Base-by-base conservation (phyloP, 2,797 vertebrate species). In the Octomys mimax region DNA sequence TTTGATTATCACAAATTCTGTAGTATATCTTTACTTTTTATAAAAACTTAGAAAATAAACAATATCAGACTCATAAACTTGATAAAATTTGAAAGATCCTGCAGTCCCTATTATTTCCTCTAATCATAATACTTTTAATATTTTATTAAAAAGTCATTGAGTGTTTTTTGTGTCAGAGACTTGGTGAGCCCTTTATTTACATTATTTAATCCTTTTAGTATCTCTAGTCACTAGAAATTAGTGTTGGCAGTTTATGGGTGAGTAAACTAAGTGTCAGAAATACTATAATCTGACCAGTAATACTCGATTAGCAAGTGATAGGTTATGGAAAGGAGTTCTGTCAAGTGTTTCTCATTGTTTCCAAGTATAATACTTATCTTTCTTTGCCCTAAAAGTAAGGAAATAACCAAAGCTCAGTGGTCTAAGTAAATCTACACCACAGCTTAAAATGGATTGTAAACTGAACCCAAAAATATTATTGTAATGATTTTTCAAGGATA, bases 1-100 rank as follows among this genome's bases (percentile, higher is more conserved):
- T 21, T 13, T 75, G n/a, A 92, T 94, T 88, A 26, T 94, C 62
- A 80, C 49, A 80, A 92, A 90, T 95, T 83, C 31, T 91, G 11
- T 66, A 90, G 57, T 3, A 24, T 42, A 31, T 62, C 19, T 96
- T 83, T 95, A 36, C 22, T 61, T 64, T 12, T 64, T 91, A 75
- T 31, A 86, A 66, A 88, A 88, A 94, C 11, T 62, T 90, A 49
- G 54, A 62, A 77, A 73, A 5, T 52, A 66, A 92, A 1, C 36
- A 10, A 61, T 78, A 33, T 93, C 61, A 96, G 49, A 78, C 36
- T 81, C 14, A 73, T 3, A 89, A 36, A 73, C 70, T 92, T 94
- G 82, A 88, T 89, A 61, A 26, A 52, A 94, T 87, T 88, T 64
- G 73, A 92, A 81, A 86, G 39, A 91, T 79, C 5, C 33, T 88